Percentiles rank a stretch among this genome's conserved stretches.
Evolutionary conservation across 1,140 invertebrate species (phyloP).

Genomic region (Micrasema minimum): DNA sequence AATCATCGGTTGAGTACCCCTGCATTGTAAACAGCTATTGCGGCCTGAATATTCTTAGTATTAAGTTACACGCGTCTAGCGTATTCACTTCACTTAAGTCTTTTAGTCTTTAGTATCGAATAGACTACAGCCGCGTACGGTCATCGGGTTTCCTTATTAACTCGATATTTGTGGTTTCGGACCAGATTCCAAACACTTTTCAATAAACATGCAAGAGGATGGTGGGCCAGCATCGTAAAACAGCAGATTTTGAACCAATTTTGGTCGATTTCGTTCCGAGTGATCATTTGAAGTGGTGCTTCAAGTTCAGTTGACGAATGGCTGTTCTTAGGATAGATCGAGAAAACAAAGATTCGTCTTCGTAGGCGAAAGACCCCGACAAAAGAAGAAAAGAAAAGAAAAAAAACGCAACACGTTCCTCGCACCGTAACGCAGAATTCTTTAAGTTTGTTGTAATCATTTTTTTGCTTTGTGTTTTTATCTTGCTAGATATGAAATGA

Average conservation of each 20-base stretch:
- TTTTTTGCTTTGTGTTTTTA: too few relatives aligned
- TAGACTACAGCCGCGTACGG: neutral
- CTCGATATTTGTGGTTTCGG: neutral
- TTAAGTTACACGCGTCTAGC: neutral
- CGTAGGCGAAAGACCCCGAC: too few relatives aligned
- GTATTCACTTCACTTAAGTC: too few relatives aligned
- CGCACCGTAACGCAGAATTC: too few relatives aligned
- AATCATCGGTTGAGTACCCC: neutral
- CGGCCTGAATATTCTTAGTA: neutral
- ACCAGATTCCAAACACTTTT: neutral
- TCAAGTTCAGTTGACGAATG: slow-evolving; percentile 65
- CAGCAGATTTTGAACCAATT: slow-evolving; percentile 51
- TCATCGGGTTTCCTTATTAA: neutral
- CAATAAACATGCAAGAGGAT: slow-evolving; percentile 62
- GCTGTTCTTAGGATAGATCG: too few relatives aligned
- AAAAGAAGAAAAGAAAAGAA: too few relatives aligned
- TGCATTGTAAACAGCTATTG: neutral
- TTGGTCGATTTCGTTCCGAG: slow-evolving; percentile 59
- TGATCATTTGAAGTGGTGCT: slow-evolving; percentile 63
- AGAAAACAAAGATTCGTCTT: too few relatives aligned
- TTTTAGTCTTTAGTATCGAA: slow-evolving; percentile 13
- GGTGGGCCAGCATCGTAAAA: slow-evolving; percentile 49
- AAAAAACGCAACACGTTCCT: too few relatives aligned
- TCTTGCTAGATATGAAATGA: too few relatives aligned
- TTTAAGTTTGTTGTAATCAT: too few relatives aligned